These are phyloP conservation scores for Bombus confusus DNA, from an alignment of 1,140 invertebrate genomes.

Conservation along the genomic window DNA sequence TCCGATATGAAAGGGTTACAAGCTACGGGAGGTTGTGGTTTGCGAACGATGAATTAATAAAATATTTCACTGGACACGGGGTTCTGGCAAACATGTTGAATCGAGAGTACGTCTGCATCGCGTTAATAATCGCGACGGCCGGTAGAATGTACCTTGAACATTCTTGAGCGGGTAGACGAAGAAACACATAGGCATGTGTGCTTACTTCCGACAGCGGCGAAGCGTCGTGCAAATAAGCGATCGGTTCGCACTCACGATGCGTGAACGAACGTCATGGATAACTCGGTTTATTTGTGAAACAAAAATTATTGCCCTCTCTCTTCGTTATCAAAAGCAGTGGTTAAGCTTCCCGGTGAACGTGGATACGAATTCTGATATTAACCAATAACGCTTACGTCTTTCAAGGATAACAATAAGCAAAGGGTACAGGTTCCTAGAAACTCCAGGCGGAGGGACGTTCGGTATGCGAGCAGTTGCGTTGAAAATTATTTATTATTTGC, in stretches of 20 bases:
- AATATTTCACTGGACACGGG: not conserved
- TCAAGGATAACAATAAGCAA: not conserved
- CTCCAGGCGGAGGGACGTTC: not conserved
- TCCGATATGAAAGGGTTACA: not conserved
- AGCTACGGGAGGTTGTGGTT: not conserved
- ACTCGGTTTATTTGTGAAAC: constrained; percentile 39
- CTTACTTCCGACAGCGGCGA: constrained; percentile 33
- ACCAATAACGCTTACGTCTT: not conserved
- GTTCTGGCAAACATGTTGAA: not conserved
- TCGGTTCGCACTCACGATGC: not conserved
- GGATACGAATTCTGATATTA: not conserved
- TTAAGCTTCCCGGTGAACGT: too few species aligned
- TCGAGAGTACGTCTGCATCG: not conserved
- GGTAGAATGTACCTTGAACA: constrained; percentile 7
- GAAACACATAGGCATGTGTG: not conserved
- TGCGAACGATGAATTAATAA: not conserved
- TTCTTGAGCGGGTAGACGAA: not conserved
- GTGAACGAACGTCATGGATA: not conserved
- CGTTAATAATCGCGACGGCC: not conserved
- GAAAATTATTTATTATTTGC: not conserved
- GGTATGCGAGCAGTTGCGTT: not conserved
- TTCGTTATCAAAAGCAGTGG: not conserved
- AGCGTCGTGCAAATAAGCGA: constrained; percentile 43
- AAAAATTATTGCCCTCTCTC: constrained; percentile 23
- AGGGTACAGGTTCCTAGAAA: not conserved